These are phyloP conservation scores for Malurus alboscapulatus DNA, from an alignment of 2,113 vertebrate genomes.

Conservation along the genomic window DNA sequence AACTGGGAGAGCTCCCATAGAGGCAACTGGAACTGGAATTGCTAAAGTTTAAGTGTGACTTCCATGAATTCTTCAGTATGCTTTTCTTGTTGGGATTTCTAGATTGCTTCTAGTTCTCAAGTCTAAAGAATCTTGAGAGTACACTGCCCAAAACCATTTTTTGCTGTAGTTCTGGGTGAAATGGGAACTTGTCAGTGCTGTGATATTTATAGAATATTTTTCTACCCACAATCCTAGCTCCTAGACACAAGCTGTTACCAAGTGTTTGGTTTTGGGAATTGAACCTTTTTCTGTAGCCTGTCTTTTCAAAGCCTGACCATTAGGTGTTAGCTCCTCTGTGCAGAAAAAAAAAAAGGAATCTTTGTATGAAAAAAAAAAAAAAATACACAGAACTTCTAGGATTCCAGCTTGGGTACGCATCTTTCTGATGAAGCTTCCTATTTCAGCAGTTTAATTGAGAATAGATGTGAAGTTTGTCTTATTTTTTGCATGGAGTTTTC, in stretches of 20 bases:
- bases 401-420: neutral
- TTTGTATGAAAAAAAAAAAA: neutral
- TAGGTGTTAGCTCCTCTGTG: conserved; percentile 9
- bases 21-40: neutral
- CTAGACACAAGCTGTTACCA: conserved; percentile 48
- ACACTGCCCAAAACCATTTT: neutral
- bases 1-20: neutral
- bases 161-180: neutral
- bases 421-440: conserved; percentile 2
- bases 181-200: conserved; percentile 21
- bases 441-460: neutral
- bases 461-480: neutral
- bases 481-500: conserved; percentile 29
- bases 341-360: neutral
- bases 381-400: neutral
- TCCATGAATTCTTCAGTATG: neutral
- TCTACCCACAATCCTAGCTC: conserved; percentile 53
- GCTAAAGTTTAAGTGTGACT: neutral
- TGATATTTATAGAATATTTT: conserved; percentile 46
- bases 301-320: conserved; percentile 14
- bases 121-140: neutral
- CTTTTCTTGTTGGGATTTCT: neutral
- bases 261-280: conserved; percentile 29
- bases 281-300: conserved; percentile 8
- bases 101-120: neutral